Conservation (phyloP, 2,113 vertebrate species). For the Gadus chalcogrammus region DNA sequence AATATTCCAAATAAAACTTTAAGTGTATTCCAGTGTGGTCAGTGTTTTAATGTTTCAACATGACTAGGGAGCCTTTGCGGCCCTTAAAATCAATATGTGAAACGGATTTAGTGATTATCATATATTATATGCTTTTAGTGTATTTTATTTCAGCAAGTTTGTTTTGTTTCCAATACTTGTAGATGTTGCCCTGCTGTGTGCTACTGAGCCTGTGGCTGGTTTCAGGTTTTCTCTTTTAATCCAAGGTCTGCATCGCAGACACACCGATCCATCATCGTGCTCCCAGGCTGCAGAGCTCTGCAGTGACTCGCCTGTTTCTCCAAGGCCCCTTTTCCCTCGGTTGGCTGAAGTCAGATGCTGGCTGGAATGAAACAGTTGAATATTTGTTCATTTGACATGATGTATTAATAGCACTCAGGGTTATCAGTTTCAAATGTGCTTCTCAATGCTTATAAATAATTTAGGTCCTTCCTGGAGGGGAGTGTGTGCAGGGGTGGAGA, state of each 20-base stretch:
- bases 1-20: conserved; percentile 81
- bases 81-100: neutral
- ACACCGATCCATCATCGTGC: too few relatives aligned
- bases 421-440: conserved; percentile 74
- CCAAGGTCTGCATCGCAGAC: too few relatives aligned
- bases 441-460: conserved; percentile 69
- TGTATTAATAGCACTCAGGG: conserved; percentile 74
- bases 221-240: too few relatives aligned
- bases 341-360: conserved; percentile 35
- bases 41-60: conserved; percentile 34
- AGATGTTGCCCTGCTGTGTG: too few relatives aligned
- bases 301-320: neutral
- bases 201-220: too few relatives aligned
- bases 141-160: too few relatives aligned
- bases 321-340: conserved; percentile 19
- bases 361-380: conserved; percentile 57
- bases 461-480: conserved; percentile 52
- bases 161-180: too few relatives aligned
- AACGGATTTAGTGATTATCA: too few relatives aligned
- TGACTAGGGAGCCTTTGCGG: neutral
- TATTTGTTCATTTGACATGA: conserved; percentile 69
- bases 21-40: conserved; percentile 71
- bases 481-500: conserved; percentile 3
- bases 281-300: neutral
- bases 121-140: neutral